Base-by-base conservation (phyloP, 2,113 vertebrate genomes). In the Sclerurus mexicanus region DNA sequence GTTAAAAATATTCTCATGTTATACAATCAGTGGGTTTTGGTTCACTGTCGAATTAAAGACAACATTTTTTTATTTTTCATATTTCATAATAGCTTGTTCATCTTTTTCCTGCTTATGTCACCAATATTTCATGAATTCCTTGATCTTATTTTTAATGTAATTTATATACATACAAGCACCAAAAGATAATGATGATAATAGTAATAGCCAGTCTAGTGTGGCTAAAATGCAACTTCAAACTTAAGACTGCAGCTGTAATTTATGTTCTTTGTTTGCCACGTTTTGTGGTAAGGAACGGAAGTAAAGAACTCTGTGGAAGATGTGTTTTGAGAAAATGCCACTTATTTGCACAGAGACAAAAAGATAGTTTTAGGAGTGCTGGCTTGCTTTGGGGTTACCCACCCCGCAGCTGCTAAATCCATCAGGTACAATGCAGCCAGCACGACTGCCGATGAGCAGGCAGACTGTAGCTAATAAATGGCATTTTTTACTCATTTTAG, bases 91-190 rank as follows among this genome's bases (percentile, higher is more conserved):
- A 83, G 62, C 49, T 93, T 78, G 79, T 77, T 85, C 88, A 77
- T 85, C 52, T 81, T 95, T 90, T 94, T 97, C 85, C 69, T 85
- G 37, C 58, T 67, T 95, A 85, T 92, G 59, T 83, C 85, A 75
- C 60, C 3, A 2, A 24, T 82, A 86, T 72, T 95, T 88, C 85
- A n/a, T 24, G 5, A 93, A 94, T 76, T 60, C 63, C 19, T 27
- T 46, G 72, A 91, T 96, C 82, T 91, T 90, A 91, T 75, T 97
- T 89, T 79, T 76, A 73, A 94, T 87, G 49, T 60, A 80, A 89
- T 94, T 94, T 95, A 89, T 52, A 76, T 35, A 82, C 27, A 69
- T 58, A 82, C 47, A 31, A 95, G 58, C 56, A 85, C 55, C 63
- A 28, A 81, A 91, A 85, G 30, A 76, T 56, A 74, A 81, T 74